Conservation (phyloP, 2,888 invertebrate genomes). For the Dysmachus trigonus region DNA sequence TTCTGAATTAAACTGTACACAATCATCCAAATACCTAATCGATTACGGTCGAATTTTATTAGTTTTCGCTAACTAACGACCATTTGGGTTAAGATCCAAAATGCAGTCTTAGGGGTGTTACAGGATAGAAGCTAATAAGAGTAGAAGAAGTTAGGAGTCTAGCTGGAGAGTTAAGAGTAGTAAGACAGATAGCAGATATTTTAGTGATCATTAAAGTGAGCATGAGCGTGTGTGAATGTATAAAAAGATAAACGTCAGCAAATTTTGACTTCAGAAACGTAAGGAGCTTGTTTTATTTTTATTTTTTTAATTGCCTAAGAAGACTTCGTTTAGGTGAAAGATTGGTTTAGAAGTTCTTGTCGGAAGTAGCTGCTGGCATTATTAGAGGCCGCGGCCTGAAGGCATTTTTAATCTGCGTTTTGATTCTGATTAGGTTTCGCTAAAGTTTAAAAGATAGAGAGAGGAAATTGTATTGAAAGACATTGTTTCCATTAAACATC, state of each 20-base stretch:
- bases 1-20: conserved; percentile 23
- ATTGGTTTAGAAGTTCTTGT: not conserved
- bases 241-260: conserved; percentile 42
- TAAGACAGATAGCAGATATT: conserved; percentile 49
- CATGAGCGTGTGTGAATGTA: conserved; percentile 67
- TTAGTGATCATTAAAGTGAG: conserved; percentile 57
- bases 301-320: conserved; percentile 8
- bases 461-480: conserved; percentile 8
- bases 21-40: not conserved
- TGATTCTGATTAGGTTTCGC: conserved; percentile 3
- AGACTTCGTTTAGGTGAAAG: not conserved
- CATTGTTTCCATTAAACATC: conserved; percentile 3
- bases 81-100: conserved; percentile 34
- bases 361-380: conserved; percentile 13
- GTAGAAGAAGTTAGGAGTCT: conserved; percentile 55
- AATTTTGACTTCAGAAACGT: conserved; percentile 19
- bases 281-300: conserved; percentile 1
- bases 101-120: conserved; percentile 46
- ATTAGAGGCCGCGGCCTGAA: conserved; percentile 12
- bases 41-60: conserved; percentile 1
- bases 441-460: conserved; percentile 14
- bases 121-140: conserved; percentile 56
- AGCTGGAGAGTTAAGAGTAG: conserved; percentile 53
- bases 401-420: not conserved
- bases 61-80: conserved; percentile 29